Evolutionary conservation across 2,888 invertebrate genomes (phyloP), one percentile per base, ranked within the genome.

Genomic region (Onchidella celtica): DNA sequence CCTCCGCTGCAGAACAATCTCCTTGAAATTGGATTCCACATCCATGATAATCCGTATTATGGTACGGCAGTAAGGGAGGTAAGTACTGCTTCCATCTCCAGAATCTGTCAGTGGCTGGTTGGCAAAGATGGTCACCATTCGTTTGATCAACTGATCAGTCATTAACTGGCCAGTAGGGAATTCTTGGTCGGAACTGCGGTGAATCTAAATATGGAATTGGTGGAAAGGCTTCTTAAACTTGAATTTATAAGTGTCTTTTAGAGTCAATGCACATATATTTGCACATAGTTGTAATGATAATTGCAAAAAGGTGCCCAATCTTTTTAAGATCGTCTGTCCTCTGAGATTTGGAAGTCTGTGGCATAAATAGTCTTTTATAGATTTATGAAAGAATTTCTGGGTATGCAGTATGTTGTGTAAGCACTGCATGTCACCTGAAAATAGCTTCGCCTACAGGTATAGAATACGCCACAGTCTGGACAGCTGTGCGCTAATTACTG

Each of bases 71-170:
- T 88, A 63, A 88, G 91, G 63, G 85, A 89, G 2, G 34, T 34
- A n/a, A 27, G 24, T 14, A 11, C 17, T 55, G 40, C 29, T 55
- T 2, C 38, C 29, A 27, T 72, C 55, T 3, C 24, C 24, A 2
- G 34, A 4, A 3, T 57, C 57, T 17, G 17, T 17, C 32, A 38
- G 66, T 3, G 40, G 14, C 32, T 70, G 84, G 40, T 84, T 84
- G 36, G 95, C 94, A 87, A 98, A 96, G 61, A 97, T 95, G 66
- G 96, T 95, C 6, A 97, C 97, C 90, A 98, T 94, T 84, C 97
- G 96, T 97, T 97, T 97, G 17, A 97, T 95, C 3, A 97, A 96
- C 59, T 96, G 95, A 90, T 97, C 97, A 81, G 96, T 96, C 89
- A 94, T 92, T 21, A 95, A 89, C 2, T 93, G 89, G 82, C 94